Evolutionary conservation across 2,888 invertebrate species (phyloP), one percentile per base, ranked within the genome.

Genomic region (Hyposoter dolosus): DNA sequence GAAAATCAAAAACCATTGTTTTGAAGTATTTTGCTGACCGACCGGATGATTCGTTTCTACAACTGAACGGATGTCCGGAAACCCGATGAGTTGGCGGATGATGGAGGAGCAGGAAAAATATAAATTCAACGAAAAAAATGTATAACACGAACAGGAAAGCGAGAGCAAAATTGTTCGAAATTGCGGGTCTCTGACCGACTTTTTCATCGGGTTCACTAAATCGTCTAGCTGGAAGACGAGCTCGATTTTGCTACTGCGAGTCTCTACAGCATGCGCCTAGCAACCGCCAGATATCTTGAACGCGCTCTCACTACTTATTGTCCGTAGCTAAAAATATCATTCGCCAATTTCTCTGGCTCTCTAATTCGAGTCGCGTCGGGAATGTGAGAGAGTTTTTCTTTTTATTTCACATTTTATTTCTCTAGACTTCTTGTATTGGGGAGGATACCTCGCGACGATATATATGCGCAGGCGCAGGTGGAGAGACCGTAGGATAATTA

Each of bases 241-340:
- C 74, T 17, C 43, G 40, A 56, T 43, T 35, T 40, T 32, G 15
- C 60, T 5, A 32, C 71, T 9, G 28, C 19, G 28, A 15, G 60
- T 60, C 60, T 60, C 6, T 0, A 60, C 28, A 12, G 60, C n/a
- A 43, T 9, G 63, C n/a, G 47, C 81, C 56, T 81, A 81, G 81
- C 81, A 81, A 81, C 81, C 74, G 72, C 47, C 23, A 47, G 65
- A 50, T 23, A 50, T 80, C 80, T 72, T 23, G 10, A 65, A 77
- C 68, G 56, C 68, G 35, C 63, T 32, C 66, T 43, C 9, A n/a
- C 15, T 81, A 23, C 66, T 66, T 68, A 74, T 74, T 81, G 65
- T 56, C 43, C 40, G 53, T 32, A 40, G 53, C 74, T 81, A 81
- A 66, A 81, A 81, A 81, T 81, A 81, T 74, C 28, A 66, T 65